Evolutionary conservation across 2,113 vertebrate species (phyloP).

Genomic region (Alouatta palliata): DNA sequence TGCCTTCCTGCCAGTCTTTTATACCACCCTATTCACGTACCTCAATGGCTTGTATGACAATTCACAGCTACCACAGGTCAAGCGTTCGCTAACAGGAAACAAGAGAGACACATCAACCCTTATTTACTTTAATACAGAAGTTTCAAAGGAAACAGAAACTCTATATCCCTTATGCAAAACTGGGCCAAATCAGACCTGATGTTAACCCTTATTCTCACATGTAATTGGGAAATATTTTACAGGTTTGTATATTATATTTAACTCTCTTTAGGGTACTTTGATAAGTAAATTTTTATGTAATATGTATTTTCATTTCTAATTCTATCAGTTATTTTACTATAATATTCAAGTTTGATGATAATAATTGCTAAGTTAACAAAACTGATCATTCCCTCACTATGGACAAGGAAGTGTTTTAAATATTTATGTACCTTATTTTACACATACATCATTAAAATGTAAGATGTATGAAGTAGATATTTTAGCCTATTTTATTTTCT

Average conservation of each 20-base stretch:
- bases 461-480: background rate
- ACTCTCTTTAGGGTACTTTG: background rate
- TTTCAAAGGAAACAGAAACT: background rate
- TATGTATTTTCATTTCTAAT: background rate
- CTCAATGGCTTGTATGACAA: background rate
- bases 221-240: background rate
- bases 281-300: background rate
- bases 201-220: background rate
- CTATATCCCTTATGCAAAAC: background rate
- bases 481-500: background rate
- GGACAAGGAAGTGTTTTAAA: background rate
- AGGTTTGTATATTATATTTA: background rate
- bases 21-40: background rate
- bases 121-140: background rate
- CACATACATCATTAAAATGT: background rate
- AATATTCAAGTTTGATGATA: background rate
- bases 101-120: background rate
- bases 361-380: background rate
- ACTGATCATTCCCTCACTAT: background rate
- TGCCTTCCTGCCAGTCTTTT: background rate
- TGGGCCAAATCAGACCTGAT: background rate
- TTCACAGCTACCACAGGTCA: background rate
- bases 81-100: background rate
- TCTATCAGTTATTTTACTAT: background rate
- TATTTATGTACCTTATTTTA: background rate